Conservation (phyloP, 1,140 invertebrate species). For the Monochamus saltuarius region DNA sequence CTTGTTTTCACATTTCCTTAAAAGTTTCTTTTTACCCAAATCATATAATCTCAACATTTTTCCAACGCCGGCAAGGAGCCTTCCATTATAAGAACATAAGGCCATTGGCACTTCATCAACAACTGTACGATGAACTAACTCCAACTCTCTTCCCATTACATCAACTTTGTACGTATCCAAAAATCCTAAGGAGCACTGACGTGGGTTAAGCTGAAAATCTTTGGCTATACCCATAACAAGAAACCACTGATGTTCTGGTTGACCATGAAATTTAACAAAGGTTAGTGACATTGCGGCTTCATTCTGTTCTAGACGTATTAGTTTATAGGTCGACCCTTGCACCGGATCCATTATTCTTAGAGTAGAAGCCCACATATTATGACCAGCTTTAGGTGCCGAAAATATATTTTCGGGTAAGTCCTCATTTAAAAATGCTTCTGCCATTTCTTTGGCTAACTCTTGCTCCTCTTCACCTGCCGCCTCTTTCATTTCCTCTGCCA, state of each 20-base stretch:
- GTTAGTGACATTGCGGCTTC: constrained; percentile 88
- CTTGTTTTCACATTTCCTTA: constrained; percentile 99
- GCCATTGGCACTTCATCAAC: constrained; percentile 92
- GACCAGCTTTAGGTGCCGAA: constrained; percentile 93
- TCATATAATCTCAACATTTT: constrained; percentile 92
- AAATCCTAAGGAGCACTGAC: constrained; percentile 75
- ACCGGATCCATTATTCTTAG: constrained; percentile 91
- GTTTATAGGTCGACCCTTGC: constrained; percentile 74
- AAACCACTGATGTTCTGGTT: constrained; percentile 71
- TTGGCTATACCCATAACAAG: constrained; percentile 87
- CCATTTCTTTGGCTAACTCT: constrained; percentile 94
- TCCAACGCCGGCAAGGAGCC: constrained; percentile 90
- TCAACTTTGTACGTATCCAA: constrained; percentile 85
- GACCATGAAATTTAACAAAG: constrained; percentile 57
- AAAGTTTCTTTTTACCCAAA: constrained; percentile 93
- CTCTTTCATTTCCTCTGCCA: constrained; percentile 94
- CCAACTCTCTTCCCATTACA: constrained; percentile 73
- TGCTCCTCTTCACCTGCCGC: constrained; percentile 93
- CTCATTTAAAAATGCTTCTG: constrained; percentile 93
- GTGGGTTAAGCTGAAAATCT: constrained; percentile 86
- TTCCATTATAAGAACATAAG: constrained; percentile 88
- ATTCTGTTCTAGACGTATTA: constrained; percentile 89
- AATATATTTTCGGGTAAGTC: constrained; percentile 91
- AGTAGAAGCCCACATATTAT: constrained; percentile 96
- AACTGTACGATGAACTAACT: constrained; percentile 92